phyloP scores from a whole-genome alignment of 2,888 invertebrate genomes.

The Hesperia comma region DNA sequence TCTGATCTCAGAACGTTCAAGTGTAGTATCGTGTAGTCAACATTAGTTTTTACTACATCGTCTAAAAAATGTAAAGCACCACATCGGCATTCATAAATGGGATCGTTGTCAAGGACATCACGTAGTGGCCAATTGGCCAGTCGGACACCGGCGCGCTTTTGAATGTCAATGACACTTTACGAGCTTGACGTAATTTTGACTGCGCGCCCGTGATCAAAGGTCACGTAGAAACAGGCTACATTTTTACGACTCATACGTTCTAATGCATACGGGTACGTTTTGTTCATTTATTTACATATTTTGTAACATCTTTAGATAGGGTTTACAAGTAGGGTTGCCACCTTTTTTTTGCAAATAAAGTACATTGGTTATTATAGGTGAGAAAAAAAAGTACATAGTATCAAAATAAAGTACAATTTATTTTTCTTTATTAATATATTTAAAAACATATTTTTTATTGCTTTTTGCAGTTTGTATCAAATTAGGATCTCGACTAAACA shows the following conservation, averaged over 20 bases:
- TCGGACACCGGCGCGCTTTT: conserved; percentile 52
- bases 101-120: conserved; percentile 57
- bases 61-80: conserved; percentile 32
- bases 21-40: neutral
- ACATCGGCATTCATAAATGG: conserved; percentile 30
- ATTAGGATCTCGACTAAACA: no score
- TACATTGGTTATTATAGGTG: no score
- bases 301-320: neutral
- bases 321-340: no score
- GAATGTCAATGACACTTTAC: conserved; percentile 62
- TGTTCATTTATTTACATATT: no score
- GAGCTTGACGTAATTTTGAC: conserved; percentile 53
- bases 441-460: no score
- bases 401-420: no score
- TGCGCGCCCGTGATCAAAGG: conserved; percentile 25
- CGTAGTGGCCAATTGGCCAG: conserved; percentile 57
- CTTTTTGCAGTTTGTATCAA: no score
- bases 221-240: conserved; percentile 14
- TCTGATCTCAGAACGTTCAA: neutral
- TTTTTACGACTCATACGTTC: neutral
- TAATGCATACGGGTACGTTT: neutral
- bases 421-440: no score
- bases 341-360: no score
- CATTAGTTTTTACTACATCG: conserved; percentile 27
- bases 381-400: no score